Conservation (phyloP, 2,797 vertebrate species). For the Eulemur mongoz region DNA sequence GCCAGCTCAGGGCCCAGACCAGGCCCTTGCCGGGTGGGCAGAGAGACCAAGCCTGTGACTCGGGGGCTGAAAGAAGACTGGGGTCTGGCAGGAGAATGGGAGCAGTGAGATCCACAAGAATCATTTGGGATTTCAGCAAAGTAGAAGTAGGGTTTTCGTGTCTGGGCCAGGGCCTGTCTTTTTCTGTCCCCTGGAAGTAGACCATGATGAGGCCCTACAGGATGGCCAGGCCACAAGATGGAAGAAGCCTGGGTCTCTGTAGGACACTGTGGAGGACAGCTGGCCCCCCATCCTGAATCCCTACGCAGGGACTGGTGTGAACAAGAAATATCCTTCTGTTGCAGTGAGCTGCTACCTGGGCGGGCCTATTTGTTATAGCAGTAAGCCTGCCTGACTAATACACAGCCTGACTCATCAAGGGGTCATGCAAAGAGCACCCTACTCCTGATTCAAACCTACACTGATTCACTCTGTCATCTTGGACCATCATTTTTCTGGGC, state of each 20-base stretch:
- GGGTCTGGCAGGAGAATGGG: neutral
- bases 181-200: neutral
- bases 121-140: neutral
- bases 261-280: neutral
- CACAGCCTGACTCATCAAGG: neutral
- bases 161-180: neutral
- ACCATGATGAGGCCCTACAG: rapidly evolving
- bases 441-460: neutral
- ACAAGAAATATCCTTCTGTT: neutral
- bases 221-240: neutral
- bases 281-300: neutral
- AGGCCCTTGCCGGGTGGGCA: conserved; percentile 42
- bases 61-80: neutral
- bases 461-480: neutral
- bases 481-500: neutral
- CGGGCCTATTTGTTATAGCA: neutral
- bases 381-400: neutral
- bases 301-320: neutral
- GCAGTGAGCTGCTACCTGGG: too few relatives aligned
- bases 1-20: conserved; percentile 32
- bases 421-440: neutral
- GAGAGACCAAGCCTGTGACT: neutral
- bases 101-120: neutral
- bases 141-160: neutral
- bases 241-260: neutral